Conservation (phyloP, 92 coral and sea anemone species). For the Heteractis magnifica region DNA sequence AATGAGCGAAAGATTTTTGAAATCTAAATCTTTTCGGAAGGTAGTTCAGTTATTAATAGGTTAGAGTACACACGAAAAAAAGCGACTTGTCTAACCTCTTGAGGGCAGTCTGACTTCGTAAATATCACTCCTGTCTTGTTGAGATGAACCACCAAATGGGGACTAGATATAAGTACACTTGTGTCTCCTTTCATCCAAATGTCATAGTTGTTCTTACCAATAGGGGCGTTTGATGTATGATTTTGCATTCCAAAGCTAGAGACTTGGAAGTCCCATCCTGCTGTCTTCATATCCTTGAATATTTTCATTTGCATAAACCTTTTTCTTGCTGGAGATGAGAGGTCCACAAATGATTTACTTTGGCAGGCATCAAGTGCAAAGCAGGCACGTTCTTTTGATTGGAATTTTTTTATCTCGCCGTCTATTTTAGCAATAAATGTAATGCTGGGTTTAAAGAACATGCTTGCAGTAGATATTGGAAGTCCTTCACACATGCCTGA, state of each 20-base stretch:
- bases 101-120: not conserved
- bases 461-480: conserved; percentile 17
- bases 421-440: not conserved
- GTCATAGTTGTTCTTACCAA: not conserved
- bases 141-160: not conserved
- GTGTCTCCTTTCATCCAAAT: conserved; percentile 25
- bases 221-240: not conserved
- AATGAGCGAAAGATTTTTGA: no score
- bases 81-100: not conserved
- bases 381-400: conserved; percentile 19
- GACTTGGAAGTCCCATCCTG: conserved; percentile 30
- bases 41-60: not conserved
- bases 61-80: not conserved
- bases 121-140: conserved; percentile 18
- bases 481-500: conserved; percentile 23
- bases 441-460: conserved; percentile 19
- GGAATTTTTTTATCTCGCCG: conserved; percentile 6
- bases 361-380: conserved; percentile 32
- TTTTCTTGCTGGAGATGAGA: conserved; percentile 23
- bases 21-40: no score
- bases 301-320: conserved; percentile 11
- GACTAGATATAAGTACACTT: not conserved
- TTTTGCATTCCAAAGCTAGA: conserved; percentile 21
- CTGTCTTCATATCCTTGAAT: conserved; percentile 11
- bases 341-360: conserved; percentile 12